phyloP scores from a whole-genome alignment of 2,113 vertebrate genomes.

The Ageneiosus marmoratus region DNA sequence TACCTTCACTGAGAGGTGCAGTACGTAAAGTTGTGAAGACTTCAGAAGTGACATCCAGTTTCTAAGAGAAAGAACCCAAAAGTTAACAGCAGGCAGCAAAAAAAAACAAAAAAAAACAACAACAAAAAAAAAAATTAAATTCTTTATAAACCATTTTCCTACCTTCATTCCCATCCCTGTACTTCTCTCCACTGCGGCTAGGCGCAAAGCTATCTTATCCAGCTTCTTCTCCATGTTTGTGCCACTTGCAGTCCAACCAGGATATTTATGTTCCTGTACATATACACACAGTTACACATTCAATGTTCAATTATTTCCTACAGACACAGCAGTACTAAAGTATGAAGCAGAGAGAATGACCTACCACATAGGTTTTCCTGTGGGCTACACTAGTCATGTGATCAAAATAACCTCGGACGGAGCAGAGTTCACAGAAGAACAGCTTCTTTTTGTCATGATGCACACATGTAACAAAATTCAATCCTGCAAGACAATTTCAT shows the following conservation, averaged over 20 bases:
- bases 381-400: conserved; percentile 33
- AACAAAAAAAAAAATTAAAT: not conserved
- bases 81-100: not conserved
- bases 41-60: conserved; percentile 22
- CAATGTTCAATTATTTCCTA: not conserved
- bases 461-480: conserved; percentile 39
- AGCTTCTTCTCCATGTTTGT: conserved; percentile 12
- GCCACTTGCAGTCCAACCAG: conserved; percentile 15
- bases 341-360: not conserved
- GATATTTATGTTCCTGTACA: conserved; percentile 32
- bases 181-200: conserved; percentile 28
- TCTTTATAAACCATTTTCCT: not conserved
- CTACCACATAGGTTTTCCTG: conserved; percentile 29
- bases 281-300: not conserved
- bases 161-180: conserved; percentile 33
- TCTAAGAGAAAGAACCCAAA: not conserved
- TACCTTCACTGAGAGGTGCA: conserved; percentile 10
- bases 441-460: conserved; percentile 34
- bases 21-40: conserved; percentile 15
- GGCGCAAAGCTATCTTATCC: not conserved
- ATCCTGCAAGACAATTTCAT: conserved; percentile 29
- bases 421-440: conserved; percentile 42
- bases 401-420: conserved; percentile 21
- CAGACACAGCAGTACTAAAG: not conserved
- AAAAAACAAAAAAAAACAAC: not conserved